Percentiles rank a stretch among this genome's conserved stretches.
Evolutionary conservation across 2,113 vertebrate genomes (phyloP).

Genomic region (Microcebus griseorufus): DNA sequence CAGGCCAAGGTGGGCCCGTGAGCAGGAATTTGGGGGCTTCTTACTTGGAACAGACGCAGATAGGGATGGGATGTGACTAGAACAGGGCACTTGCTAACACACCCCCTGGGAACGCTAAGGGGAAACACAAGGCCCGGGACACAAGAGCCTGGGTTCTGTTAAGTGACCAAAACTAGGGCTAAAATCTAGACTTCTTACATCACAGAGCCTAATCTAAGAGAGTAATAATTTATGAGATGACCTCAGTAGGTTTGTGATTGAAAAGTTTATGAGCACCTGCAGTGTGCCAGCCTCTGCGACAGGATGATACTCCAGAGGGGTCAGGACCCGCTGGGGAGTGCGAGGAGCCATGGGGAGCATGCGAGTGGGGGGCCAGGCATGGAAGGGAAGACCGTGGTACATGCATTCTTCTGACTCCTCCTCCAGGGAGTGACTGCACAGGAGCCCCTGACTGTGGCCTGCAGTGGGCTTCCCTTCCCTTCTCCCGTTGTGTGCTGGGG

Average conservation of each 20-base stretch:
- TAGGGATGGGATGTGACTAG: background rate
- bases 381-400: background rate
- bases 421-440: background rate
- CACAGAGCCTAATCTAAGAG: background rate
- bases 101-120: background rate
- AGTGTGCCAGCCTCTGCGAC: background rate
- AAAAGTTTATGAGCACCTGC: constrained; percentile 25
- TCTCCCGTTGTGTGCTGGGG: background rate
- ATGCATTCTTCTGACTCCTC: too few relatives aligned
- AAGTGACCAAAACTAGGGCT: background rate
- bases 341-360: background rate
- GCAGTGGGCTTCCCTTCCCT: background rate
- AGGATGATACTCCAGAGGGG: background rate
- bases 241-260: background rate
- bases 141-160: background rate
- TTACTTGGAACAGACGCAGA: background rate
- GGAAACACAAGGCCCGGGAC: background rate
- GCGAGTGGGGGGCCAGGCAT: background rate
- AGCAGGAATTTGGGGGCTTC: background rate
- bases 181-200: background rate
- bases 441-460: background rate
- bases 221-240: background rate
- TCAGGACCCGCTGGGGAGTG: background rate
- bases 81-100: background rate
- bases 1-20: rapidly evolving